Conservation (phyloP, 2,888 invertebrate species). For the Agonopterix alstromeriana region DNA sequence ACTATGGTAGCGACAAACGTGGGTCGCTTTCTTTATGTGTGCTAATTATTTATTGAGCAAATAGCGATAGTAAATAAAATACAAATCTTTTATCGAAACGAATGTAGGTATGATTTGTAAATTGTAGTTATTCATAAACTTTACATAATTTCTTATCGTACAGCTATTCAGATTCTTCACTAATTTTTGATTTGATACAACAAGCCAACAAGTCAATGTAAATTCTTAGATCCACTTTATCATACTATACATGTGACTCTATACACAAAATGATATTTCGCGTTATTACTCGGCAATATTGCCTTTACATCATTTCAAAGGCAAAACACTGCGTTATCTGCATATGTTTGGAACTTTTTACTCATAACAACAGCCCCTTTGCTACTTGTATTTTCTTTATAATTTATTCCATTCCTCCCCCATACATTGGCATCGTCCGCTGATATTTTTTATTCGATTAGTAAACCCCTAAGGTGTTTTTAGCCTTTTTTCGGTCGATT, state of each 20-base stretch:
- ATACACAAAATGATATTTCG: constrained; percentile 7
- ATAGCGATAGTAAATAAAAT: too few relatives aligned
- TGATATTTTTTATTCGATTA: constrained; percentile 80
- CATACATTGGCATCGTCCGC: constrained; percentile 75
- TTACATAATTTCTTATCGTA: too few relatives aligned
- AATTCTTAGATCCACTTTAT: not conserved
- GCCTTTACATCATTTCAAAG: constrained; percentile 44
- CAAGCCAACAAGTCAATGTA: too few relatives aligned
- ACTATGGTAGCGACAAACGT: too few relatives aligned
- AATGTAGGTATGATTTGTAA: too few relatives aligned
- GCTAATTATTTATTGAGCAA: too few relatives aligned
- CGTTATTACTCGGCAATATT: constrained; percentile 37
- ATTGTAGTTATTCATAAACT: too few relatives aligned
- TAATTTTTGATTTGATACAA: too few relatives aligned
- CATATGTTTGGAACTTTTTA: constrained; percentile 63
- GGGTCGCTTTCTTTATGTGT: too few relatives aligned
- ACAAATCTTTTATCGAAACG: too few relatives aligned
- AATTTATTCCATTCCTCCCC: constrained; percentile 75
- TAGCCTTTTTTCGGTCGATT: constrained; percentile 78
- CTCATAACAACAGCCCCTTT: constrained; percentile 65
- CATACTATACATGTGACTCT: not conserved
- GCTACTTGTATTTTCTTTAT: constrained; percentile 75
- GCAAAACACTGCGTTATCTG: constrained; percentile 53
- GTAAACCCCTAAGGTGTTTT: constrained; percentile 79
- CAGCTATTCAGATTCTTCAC: too few relatives aligned